Evolutionary conservation across 2,888 invertebrate species (phyloP).

Genomic region (Calameuta pallipes): DNA sequence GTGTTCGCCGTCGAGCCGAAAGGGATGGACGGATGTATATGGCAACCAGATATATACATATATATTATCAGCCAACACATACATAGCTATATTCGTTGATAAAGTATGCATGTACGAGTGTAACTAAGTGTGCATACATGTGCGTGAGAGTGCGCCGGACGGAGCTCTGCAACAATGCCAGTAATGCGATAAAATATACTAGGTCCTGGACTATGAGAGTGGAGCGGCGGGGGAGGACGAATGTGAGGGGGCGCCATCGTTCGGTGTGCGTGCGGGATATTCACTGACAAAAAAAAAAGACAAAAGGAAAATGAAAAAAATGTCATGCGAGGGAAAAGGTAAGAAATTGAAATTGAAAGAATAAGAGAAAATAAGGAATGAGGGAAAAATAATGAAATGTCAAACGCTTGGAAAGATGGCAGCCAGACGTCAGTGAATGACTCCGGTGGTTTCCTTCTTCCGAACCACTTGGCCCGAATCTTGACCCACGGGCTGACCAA

Average conservation of each 20-base stretch:
- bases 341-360: not conserved
- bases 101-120: too few relatives aligned
- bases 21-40: conserved; percentile 35
- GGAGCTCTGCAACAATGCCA: conserved; percentile 57
- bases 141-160: conserved; percentile 30
- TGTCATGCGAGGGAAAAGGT: not conserved
- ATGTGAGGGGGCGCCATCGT: not conserved
- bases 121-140: conserved; percentile 17
- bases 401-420: conserved; percentile 17
- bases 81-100: too few relatives aligned
- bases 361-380: not conserved
- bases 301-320: conserved; percentile 25
- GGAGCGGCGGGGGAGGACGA: conserved; percentile 23
- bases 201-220: conserved; percentile 33
- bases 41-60: not conserved
- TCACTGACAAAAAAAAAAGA: too few relatives aligned
- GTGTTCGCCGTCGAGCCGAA: conserved; percentile 49
- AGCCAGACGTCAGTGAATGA: too few relatives aligned
- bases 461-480: too few relatives aligned
- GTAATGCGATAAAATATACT: conserved; percentile 62
- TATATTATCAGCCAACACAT: too few relatives aligned
- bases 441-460: too few relatives aligned
- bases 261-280: too few relatives aligned
- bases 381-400: conserved; percentile 34
- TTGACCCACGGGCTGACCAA: too few relatives aligned